phyloP scores from a whole-genome alignment of 2,797 vertebrate genomes.

The Thamnophis elegans region DNA sequence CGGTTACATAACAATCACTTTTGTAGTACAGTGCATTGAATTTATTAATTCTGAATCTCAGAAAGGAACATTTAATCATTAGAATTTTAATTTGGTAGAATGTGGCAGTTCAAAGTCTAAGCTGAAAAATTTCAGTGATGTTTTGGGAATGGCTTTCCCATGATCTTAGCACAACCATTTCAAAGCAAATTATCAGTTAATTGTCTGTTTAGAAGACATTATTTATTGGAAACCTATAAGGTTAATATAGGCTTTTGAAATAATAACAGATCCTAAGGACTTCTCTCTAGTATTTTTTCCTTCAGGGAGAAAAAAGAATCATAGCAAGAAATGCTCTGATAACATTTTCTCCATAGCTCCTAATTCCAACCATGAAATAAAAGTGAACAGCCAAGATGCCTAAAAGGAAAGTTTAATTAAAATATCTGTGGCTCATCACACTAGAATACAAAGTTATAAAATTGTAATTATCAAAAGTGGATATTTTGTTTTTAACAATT shows the following conservation, averaged over 20 bases:
- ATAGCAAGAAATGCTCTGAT: not conserved
- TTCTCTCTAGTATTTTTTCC: not conserved
- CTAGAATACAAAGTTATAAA: not conserved
- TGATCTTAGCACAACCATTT: not conserved
- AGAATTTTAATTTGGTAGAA: not conserved
- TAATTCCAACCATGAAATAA: not conserved
- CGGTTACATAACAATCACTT: not conserved
- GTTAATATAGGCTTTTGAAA: not conserved
- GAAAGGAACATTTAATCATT: not conserved
- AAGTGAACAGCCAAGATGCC: not conserved
- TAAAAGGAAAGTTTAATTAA: not conserved
- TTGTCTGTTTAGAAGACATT: not conserved
- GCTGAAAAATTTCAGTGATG: not conserved
- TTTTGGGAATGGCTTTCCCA: not conserved
- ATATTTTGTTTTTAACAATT: not conserved
- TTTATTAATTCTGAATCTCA: not conserved
- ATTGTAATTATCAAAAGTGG: not conserved
- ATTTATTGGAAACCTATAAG: not conserved
- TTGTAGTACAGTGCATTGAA: not conserved
- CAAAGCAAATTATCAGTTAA: not conserved
- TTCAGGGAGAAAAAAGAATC: not conserved
- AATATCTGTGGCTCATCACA: not conserved
- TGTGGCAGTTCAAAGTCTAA: not conserved
- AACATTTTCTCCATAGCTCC: not conserved
- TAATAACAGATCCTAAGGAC: not conserved